Conservation (phyloP, 2,888 invertebrate genomes). For the Chloroclystis v-ata region DNA sequence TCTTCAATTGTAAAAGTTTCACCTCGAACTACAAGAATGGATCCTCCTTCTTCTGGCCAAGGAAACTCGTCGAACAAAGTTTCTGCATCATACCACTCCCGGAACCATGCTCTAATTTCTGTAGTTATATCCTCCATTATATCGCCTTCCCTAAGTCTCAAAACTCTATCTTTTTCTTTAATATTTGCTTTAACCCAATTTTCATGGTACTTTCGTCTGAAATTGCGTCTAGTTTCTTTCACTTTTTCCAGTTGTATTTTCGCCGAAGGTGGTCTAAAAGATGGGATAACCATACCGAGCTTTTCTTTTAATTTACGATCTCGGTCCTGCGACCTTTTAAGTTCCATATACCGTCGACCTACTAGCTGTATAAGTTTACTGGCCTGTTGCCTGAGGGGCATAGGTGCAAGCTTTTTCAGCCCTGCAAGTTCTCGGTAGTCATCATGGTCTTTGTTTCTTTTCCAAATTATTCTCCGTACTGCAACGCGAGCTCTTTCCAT, state of each 20-base stretch:
- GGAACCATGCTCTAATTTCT: slow-evolving; percentile 87
- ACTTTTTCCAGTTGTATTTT: slow-evolving; percentile 67
- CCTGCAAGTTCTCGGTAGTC: slow-evolving; percentile 62
- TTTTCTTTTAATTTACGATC: slow-evolving; percentile 63
- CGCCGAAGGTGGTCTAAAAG: slow-evolving; percentile 63
- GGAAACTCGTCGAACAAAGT: slow-evolving; percentile 85
- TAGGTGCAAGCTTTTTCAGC: slow-evolving; percentile 46
- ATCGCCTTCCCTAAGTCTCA: slow-evolving; percentile 72
- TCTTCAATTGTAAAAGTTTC: slow-evolving; percentile 80
- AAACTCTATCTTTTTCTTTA: slow-evolving; percentile 70
- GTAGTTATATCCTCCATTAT: slow-evolving; percentile 86
- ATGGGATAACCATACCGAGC: slow-evolving; percentile 78
- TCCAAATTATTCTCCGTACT: slow-evolving; percentile 38
- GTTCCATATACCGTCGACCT: slow-evolving; percentile 63
- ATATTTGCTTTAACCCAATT: slow-evolving; percentile 62
- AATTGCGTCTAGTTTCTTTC: slow-evolving; percentile 62
- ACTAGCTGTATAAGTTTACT: slow-evolving; percentile 47
- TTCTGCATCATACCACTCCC: slow-evolving; percentile 78
- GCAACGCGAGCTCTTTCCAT: slow-evolving; percentile 59
- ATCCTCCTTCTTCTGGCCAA: slow-evolving; percentile 84
- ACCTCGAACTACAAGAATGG: slow-evolving; percentile 76
- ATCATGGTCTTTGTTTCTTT: slow-evolving; percentile 52
- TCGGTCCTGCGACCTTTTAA: slow-evolving; percentile 55
- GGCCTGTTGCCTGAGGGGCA: slow-evolving; percentile 44
- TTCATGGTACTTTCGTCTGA: slow-evolving; percentile 63